Evolutionary conservation across 2,888 invertebrate genomes (phyloP).

Genomic region (Chloroclystis v-ata): DNA sequence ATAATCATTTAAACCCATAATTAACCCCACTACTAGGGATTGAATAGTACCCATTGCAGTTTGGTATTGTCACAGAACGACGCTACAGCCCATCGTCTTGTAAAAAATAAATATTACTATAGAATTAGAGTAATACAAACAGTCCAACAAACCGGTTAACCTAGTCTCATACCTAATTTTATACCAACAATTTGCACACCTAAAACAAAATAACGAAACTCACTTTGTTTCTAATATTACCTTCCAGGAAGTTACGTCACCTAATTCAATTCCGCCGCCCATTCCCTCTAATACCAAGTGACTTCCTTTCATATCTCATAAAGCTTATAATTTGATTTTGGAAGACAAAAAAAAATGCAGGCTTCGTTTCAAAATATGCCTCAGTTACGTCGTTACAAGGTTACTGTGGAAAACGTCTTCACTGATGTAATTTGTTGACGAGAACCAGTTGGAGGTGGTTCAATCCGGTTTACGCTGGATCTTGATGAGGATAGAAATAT

Average conservation of each 20-base stretch:
- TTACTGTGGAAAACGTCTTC: slow-evolving; percentile 25
- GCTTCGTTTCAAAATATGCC: slow-evolving; percentile 19
- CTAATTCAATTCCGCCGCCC: slow-evolving; percentile 12
- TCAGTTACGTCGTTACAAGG: slow-evolving; percentile 23
- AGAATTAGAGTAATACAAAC: too few relatives aligned
- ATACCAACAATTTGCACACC: neutral
- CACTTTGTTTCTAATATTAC: neutral
- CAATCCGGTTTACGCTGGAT: slow-evolving; percentile 12
- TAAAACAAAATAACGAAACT: neutral
- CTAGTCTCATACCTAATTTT: too few relatives aligned
- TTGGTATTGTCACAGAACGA: too few relatives aligned
- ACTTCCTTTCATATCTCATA: slow-evolving; percentile 17
- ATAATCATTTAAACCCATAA: too few relatives aligned
- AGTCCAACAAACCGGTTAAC: too few relatives aligned
- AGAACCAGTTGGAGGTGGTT: slow-evolving; percentile 27
- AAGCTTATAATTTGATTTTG: slow-evolving; percentile 19
- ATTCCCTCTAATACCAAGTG: slow-evolving; percentile 8
- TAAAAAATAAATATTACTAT: too few relatives aligned
- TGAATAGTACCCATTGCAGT: too few relatives aligned
- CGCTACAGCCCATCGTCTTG: too few relatives aligned
- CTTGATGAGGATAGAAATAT: slow-evolving; percentile 2
- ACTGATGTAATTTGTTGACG: slow-evolving; percentile 31
- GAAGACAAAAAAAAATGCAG: slow-evolving; percentile 17
- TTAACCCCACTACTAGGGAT: too few relatives aligned
- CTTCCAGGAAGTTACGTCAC: slow-evolving; percentile 3